phyloP scores from a whole-genome alignment of 1,140 invertebrate species.

The Amphibalanus amphitrite region DNA sequence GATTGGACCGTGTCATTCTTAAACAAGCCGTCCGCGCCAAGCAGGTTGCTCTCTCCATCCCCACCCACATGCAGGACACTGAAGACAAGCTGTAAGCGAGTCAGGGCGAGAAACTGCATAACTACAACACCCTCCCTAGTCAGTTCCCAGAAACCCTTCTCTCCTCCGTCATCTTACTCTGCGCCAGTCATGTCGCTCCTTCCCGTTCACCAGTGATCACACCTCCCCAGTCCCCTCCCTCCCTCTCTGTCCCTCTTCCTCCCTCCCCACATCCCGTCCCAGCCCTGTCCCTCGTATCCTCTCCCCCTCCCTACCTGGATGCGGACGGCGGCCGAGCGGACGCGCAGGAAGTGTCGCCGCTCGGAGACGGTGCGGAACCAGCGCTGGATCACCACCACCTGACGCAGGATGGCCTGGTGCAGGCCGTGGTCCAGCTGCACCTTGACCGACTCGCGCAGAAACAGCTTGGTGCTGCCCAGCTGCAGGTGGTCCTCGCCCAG shows the following conservation, averaged over 20 bases:
- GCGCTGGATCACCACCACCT: constrained; percentile 76
- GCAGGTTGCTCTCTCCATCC: neutral
- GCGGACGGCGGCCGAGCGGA: constrained; percentile 50
- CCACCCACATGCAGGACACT: constrained; percentile 1
- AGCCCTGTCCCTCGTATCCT: neutral
- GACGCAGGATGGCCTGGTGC: constrained; percentile 82
- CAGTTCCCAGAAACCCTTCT: too few relatives aligned
- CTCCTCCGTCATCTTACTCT: too few relatives aligned
- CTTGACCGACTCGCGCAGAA: constrained; percentile 85
- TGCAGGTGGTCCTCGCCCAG: too few relatives aligned
- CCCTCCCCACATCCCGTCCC: constrained; percentile 2
- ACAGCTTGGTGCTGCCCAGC: constrained; percentile 75
- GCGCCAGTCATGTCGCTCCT: too few relatives aligned
- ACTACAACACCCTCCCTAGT: too few relatives aligned
- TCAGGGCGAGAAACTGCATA: neutral
- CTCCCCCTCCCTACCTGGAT: constrained; percentile 41
- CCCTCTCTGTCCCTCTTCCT: neutral
- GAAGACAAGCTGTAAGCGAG: constrained; percentile 6
- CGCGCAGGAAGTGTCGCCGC: constrained; percentile 49
- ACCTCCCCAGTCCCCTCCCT: neutral
- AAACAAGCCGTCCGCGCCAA: neutral
- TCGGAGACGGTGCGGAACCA: constrained; percentile 75
- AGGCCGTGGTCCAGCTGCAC: constrained; percentile 74
- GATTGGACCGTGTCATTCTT: constrained; percentile 4
- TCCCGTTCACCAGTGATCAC: neutral